Percentiles rank a stretch among this genome's conserved stretches.
Conservation (phyloP, 2,888 invertebrate genomes). For the Acanthoscelides obtectus region DNA sequence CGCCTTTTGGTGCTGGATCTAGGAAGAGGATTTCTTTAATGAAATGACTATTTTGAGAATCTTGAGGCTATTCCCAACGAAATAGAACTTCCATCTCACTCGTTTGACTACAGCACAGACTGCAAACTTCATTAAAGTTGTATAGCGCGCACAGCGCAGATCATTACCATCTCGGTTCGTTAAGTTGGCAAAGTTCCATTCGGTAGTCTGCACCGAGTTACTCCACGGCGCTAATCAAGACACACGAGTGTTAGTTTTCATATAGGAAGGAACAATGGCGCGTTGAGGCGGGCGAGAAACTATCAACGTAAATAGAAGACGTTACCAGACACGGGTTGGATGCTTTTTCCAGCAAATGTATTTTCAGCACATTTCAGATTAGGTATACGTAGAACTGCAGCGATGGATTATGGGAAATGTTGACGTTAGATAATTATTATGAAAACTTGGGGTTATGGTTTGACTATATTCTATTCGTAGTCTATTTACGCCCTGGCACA, state of each 20-base stretch:
- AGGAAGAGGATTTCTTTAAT: no score
- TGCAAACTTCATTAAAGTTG: background rate
- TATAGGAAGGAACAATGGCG: background rate
- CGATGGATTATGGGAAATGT: no score
- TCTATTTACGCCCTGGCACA: no score
- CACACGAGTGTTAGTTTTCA: background rate
- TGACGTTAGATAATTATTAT: no score
- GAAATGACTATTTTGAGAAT: background rate
- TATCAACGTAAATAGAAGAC: background rate
- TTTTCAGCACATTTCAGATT: background rate
- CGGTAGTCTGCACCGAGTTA: background rate
- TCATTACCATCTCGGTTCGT: background rate
- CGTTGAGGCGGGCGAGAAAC: background rate
- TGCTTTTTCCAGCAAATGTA: background rate
- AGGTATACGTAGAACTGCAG: no score
- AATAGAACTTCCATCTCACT: background rate
- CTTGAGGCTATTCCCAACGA: background rate
- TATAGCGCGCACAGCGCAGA: background rate
- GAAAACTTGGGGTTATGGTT: no score
- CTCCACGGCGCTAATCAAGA: background rate
- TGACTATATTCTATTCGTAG: no score
- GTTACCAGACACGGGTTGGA: background rate
- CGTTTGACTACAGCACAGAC: background rate
- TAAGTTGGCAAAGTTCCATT: background rate
- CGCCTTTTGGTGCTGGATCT: no score